Conservation (phyloP, 2,113 vertebrate species). For the Sander vitreus region DNA sequence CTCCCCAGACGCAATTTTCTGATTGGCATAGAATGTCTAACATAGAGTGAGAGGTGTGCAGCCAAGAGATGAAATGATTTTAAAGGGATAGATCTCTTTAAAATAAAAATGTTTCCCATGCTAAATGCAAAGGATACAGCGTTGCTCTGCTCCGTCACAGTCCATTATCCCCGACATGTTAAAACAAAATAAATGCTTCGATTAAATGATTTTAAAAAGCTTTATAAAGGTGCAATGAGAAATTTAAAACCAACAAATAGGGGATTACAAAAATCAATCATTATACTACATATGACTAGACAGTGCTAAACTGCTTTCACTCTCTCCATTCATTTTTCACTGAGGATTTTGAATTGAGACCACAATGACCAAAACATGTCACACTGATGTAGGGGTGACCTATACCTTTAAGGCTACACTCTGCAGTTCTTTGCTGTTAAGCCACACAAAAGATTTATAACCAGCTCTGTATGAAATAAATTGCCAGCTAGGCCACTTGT, state of each 20-base stretch:
- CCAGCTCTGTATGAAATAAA: slow-evolving; percentile 70
- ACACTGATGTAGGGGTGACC: slow-evolving; percentile 76
- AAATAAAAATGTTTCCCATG: slow-evolving; percentile 22
- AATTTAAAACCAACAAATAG: background rate
- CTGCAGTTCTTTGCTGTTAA: slow-evolving; percentile 64
- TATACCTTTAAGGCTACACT: slow-evolving; percentile 80
- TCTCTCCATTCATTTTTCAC: slow-evolving; percentile 26
- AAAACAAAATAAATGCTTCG: slow-evolving; percentile 16
- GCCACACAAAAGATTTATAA: slow-evolving; percentile 78
- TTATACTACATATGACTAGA: background rate
- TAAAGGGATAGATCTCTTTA: slow-evolving; percentile 37
- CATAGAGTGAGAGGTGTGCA: slow-evolving; percentile 52
- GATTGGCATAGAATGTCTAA: slow-evolving; percentile 72
- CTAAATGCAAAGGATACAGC: slow-evolving; percentile 28
- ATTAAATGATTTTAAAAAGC: background rate
- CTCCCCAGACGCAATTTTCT: slow-evolving; percentile 70
- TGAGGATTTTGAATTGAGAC: slow-evolving; percentile 37
- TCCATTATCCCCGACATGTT: background rate
- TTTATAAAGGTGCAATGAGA: background rate
- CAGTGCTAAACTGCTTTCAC: background rate
- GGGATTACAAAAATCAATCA: slow-evolving; percentile 6
- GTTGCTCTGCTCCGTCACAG: slow-evolving; percentile 7
- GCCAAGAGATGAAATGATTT: slow-evolving; percentile 57
- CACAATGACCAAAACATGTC: slow-evolving; percentile 49
- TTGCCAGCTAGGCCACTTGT: slow-evolving; percentile 70